Evolutionary conservation across 2,113 vertebrate genomes (phyloP).

Genomic region (Hypanus sabinus): DNA sequence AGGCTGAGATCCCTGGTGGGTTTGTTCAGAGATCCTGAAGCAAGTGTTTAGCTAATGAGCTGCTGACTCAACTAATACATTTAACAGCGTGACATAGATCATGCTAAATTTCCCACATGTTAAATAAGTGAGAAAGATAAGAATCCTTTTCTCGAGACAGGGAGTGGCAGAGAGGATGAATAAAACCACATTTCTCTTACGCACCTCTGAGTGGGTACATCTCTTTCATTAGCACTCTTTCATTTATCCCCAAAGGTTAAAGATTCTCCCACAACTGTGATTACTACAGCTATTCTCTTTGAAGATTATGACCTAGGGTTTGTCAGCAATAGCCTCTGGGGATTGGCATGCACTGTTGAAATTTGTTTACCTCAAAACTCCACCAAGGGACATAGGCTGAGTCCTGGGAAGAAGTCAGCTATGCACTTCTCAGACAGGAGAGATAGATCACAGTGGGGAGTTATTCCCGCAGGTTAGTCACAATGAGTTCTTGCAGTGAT

Average conservation of each 20-base stretch:
- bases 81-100: neutral
- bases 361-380: slow-evolving; percentile 10
- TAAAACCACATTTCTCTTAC: neutral
- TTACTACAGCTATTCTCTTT: slow-evolving; percentile 52
- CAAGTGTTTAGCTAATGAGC: neutral
- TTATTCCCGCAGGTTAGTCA: slow-evolving; percentile 5
- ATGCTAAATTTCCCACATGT: neutral
- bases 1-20: neutral
- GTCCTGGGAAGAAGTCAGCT: neutral
- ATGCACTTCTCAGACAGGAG: neutral
- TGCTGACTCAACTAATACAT: neutral
- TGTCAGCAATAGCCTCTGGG: slow-evolving; percentile 40
- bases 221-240: slow-evolving; percentile 47
- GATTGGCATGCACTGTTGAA: neutral
- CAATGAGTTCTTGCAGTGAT: neutral
- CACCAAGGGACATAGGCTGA: neutral
- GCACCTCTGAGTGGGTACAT: slow-evolving; percentile 39
- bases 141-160: neutral
- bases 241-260: slow-evolving; percentile 47
- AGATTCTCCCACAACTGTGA: slow-evolving; percentile 50
- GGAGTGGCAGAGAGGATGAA: neutral
- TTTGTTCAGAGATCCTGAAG: neutral
- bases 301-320: slow-evolving; percentile 40
- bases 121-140: neutral
- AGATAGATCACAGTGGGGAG: neutral